These are phyloP conservation scores for Mionectes olivaceus DNA, from an alignment of 2,797 vertebrate genomes.

Conservation along the genomic window DNA sequence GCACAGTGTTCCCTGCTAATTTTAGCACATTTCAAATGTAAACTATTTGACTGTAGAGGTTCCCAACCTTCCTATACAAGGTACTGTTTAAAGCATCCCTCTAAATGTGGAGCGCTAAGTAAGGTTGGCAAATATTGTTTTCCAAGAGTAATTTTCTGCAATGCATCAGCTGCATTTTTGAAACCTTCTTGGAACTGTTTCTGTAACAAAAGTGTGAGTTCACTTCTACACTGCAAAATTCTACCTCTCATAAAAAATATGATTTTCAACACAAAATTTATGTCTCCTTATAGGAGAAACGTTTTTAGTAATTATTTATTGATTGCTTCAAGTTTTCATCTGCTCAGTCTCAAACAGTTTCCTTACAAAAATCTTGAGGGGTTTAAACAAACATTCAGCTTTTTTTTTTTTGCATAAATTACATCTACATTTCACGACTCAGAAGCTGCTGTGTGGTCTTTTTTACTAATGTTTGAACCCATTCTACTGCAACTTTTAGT, in stretches of 20 bases:
- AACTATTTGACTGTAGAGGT: background rate
- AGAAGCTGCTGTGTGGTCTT: background rate
- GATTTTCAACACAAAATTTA: background rate
- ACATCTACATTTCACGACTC: background rate
- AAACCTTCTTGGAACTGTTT: background rate
- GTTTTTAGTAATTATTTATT: conserved; percentile 13
- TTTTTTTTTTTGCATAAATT: background rate
- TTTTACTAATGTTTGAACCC: background rate
- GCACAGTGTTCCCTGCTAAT: background rate
- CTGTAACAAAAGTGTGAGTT: background rate
- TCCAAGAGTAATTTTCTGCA: background rate
- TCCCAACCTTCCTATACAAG: background rate
- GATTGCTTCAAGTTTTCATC: background rate
- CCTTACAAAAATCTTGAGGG: background rate
- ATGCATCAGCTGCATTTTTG: background rate
- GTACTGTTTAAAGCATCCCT: background rate
- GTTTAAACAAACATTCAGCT: background rate
- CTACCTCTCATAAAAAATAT: background rate
- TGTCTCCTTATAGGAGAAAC: background rate
- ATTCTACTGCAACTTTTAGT: background rate
- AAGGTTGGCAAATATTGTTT: background rate
- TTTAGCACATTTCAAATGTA: background rate
- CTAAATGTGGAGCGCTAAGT: background rate
- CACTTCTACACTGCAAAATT: background rate
- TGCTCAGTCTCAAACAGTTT: background rate